phyloP scores from a whole-genome alignment of 2,797 vertebrate species.

The Aulostomus chinensis region DNA sequence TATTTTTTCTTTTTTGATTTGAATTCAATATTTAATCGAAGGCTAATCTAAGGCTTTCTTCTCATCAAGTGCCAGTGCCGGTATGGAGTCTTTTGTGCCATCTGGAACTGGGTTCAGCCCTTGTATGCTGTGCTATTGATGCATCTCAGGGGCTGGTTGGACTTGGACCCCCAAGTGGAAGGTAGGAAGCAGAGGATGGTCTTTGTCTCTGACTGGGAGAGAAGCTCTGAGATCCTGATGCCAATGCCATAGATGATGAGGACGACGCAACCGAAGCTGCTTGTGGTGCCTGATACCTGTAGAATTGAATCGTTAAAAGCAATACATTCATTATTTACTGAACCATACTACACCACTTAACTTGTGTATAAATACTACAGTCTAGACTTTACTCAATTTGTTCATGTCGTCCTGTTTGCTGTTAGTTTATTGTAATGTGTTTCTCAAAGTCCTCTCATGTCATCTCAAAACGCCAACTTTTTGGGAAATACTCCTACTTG shows the following conservation, averaged over 20 bases:
- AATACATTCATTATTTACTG: not conserved
- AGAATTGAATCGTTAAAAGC: not conserved
- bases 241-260: constrained; percentile 81
- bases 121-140: not conserved
- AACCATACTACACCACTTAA: too few relatives aligned
- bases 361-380: too few relatives aligned
- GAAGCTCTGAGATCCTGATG: constrained; percentile 70
- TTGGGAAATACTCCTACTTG: too few relatives aligned
- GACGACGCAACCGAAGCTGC: constrained; percentile 82
- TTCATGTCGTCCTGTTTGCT: too few relatives aligned
- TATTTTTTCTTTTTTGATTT: constrained; percentile 1
- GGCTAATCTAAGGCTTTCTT: too few relatives aligned
- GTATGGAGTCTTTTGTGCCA: constrained; percentile 12
- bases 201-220: constrained; percentile 77
- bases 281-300: constrained; percentile 81
- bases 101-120: constrained; percentile 14
- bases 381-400: too few relatives aligned
- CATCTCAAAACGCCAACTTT: too few relatives aligned
- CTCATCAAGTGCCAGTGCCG: not conserved
- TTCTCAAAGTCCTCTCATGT: too few relatives aligned
- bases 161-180: constrained; percentile 40
- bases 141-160: constrained; percentile 50
- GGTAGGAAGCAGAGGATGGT: constrained; percentile 71
- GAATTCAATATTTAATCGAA: too few relatives aligned
- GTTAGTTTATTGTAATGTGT: too few relatives aligned